Evolutionary conservation across 2,888 invertebrate species (phyloP).

Genomic region (Stenchaetothrips biformis): DNA sequence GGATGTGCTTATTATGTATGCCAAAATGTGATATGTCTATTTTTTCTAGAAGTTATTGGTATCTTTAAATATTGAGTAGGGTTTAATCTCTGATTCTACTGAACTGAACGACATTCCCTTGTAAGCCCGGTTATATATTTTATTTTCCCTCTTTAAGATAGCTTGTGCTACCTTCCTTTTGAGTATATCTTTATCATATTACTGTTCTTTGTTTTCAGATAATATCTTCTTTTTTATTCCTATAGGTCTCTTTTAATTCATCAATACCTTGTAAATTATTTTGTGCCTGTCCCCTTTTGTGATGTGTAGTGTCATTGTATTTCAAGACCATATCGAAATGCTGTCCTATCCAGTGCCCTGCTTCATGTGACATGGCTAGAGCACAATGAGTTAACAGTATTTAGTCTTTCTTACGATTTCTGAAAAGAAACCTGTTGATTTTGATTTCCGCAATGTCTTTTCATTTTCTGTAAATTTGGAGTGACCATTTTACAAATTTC

Average conservation of each 20-base stretch:
- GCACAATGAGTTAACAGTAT: too few relatives aligned
- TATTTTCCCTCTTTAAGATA: too few relatives aligned
- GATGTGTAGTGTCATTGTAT: too few relatives aligned
- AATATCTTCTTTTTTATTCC: neutral
- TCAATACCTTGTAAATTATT: neutral
- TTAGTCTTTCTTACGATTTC: neutral
- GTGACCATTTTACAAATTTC: neutral
- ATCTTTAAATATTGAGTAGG: neutral
- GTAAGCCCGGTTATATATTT: too few relatives aligned
- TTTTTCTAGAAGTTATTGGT: neutral
- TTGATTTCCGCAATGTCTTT: neutral
- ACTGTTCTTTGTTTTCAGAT: neutral
- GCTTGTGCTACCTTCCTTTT: too few relatives aligned
- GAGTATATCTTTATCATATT: neutral
- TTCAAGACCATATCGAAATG: too few relatives aligned
- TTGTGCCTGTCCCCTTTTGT: too few relatives aligned
- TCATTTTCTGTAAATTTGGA: neutral
- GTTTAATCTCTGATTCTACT: neutral
- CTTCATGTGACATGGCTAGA: too few relatives aligned
- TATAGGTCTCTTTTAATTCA: neutral
- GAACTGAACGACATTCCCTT: neutral
- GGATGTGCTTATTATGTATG: neutral
- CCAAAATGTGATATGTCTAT: neutral
- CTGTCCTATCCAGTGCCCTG: too few relatives aligned
- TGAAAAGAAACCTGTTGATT: neutral